Conservation (phyloP, 2,113 vertebrate species). For the Nymphicus hollandicus region DNA sequence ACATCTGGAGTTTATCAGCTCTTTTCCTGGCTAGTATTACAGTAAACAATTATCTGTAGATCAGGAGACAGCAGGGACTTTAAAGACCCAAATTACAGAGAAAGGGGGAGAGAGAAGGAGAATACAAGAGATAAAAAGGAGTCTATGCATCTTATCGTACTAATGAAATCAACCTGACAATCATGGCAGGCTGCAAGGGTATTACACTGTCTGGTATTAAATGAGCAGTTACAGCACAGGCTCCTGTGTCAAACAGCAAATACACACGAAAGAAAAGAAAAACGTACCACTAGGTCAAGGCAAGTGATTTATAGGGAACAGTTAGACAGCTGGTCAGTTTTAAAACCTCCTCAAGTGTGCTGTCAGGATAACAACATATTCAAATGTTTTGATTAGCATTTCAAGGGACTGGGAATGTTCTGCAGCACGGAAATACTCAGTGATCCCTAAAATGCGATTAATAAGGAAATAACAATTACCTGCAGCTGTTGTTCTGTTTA, state of each 20-base stretch:
- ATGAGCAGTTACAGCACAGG: slow-evolving; percentile 70
- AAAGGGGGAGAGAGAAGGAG: slow-evolving; percentile 73
- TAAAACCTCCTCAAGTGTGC: slow-evolving; percentile 14
- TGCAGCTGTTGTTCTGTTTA: neutral
- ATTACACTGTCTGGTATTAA: slow-evolving; percentile 73
- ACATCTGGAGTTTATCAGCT: slow-evolving; percentile 93
- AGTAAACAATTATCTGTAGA: slow-evolving; percentile 89
- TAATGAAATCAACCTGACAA: slow-evolving; percentile 83
- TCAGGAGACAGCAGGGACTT: slow-evolving; percentile 86
- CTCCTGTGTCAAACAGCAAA: slow-evolving; percentile 71
- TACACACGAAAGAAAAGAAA: slow-evolving; percentile 59
- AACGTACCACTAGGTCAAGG: slow-evolving; percentile 32
- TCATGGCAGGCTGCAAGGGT: slow-evolving; percentile 68
- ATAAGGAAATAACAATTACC: slow-evolving; percentile 28
- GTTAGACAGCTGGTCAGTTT: neutral
- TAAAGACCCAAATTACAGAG: slow-evolving; percentile 84
- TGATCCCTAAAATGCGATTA: slow-evolving; percentile 18
- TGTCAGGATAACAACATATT: slow-evolving; percentile 50
- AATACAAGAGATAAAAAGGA: slow-evolving; percentile 79
- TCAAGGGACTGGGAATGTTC: slow-evolving; percentile 1
- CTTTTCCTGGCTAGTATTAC: slow-evolving; percentile 89
- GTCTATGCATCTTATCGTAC: slow-evolving; percentile 79
- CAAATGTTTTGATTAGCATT: slow-evolving; percentile 44
- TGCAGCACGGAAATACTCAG: neutral
- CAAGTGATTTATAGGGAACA: slow-evolving; percentile 43